These are phyloP conservation scores for Gallinago nigripennis DNA, from an alignment of 2,797 vertebrate species.

Conservation along the genomic window DNA sequence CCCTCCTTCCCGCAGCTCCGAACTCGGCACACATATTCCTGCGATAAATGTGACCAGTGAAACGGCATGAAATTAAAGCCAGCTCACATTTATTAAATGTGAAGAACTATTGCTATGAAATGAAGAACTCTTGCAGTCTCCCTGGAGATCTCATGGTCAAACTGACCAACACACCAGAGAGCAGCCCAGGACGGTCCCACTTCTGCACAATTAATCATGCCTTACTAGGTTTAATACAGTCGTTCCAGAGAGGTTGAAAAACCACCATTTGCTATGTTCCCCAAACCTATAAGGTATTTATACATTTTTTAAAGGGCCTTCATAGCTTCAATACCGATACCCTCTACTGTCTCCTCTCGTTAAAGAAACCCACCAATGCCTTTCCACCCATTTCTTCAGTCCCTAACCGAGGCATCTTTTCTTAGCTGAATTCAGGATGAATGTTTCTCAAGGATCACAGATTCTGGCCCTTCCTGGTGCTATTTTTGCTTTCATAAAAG, in stretches of 20 bases:
- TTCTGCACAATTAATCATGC: fast-evolving
- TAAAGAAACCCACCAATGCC: background rate
- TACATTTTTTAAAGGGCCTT: background rate
- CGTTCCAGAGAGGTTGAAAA: background rate
- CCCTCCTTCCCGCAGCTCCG: background rate
- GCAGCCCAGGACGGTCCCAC: background rate
- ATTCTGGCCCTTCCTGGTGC: background rate
- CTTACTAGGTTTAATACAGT: background rate
- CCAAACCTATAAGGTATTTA: background rate
- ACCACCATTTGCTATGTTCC: background rate
- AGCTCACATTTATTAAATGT: background rate
- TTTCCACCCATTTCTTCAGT: background rate
- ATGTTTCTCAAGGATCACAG: constrained; percentile 18
- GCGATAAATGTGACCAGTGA: background rate
- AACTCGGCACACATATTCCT: background rate
- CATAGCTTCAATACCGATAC: background rate
- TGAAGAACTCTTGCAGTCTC: background rate
- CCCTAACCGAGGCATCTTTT: background rate
- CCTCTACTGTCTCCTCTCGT: background rate
- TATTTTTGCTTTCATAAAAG: constrained; percentile 26
- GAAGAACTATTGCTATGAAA: background rate
- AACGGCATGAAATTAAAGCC: background rate
- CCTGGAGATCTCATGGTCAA: background rate
- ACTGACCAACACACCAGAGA: background rate
- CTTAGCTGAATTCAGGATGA: background rate